Evolutionary conservation across 1,140 invertebrate species (phyloP), one percentile per base, ranked within the genome.

Genomic region (Nylanderia fulva): DNA sequence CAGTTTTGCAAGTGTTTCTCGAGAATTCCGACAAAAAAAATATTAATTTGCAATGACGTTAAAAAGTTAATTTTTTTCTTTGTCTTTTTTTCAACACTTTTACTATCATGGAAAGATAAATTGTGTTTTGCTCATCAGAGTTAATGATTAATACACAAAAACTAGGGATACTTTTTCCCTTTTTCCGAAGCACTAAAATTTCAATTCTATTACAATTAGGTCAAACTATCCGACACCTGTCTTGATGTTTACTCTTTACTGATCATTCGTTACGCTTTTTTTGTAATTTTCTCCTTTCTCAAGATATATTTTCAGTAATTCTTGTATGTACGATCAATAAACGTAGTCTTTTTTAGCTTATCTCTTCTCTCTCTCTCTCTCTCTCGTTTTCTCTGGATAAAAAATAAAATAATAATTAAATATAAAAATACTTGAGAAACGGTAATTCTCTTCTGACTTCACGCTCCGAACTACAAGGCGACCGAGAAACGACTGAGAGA

Each of bases 401-500:
- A 33, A n/a, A n/a, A n/a, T n/a, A n/a, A n/a, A 29, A 42, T 27
- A 1, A 15, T 29, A 21, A 56, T 27, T 71, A 15, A 68, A 80
- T 42, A 8, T 15, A 6, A 29, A 80, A 11, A 39, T 52, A 80
- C 56, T 71, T 11, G 36, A 2, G 11, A 56, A 36, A 52, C 60
- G 48, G 13, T 4, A 60, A n/a, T 42, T 0, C 45, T 48, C 4
- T 42, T 36, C 6, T 58, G 9, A 13, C 13, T 9, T 33, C n/a
- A 42, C 33, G 74, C 9, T 79, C 84, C 45, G 64, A 21, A 82
- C 85, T n/a, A 48, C 8, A n/a, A 39, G 68, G 42, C 87, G 87
- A 54, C 21, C 42, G 75, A 61, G 56, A 45, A 77, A n/a, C 60
- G 61, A 89, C 88, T 89, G 84, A 11, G n/a, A 56, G 84, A 80